phyloP scores from a whole-genome alignment of 2,888 invertebrate species.

The Orthonevra nobilis region DNA sequence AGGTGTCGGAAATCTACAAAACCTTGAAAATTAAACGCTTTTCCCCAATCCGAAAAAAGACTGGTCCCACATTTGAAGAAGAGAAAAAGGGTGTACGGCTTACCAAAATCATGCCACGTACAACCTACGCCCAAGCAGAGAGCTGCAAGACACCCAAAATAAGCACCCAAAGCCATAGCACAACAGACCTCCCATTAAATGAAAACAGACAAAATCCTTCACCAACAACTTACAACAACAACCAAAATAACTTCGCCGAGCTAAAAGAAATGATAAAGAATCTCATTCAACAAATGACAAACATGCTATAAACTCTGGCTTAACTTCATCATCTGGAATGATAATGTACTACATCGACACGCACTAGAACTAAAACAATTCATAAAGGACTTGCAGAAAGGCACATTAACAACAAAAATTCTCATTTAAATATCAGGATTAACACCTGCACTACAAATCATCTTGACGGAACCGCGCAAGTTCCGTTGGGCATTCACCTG shows the following conservation, averaged over 20 bases:
- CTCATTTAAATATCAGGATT: not conserved
- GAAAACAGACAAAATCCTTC: too few relatives aligned
- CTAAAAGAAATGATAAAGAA: conserved; percentile 1
- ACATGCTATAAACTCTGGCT: not conserved
- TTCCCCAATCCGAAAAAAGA: not conserved
- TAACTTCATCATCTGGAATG: not conserved
- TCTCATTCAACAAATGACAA: not conserved
- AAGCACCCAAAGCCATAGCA: not conserved
- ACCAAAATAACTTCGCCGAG: not conserved
- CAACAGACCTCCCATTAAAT: not conserved
- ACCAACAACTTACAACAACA: too few relatives aligned
- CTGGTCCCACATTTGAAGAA: not conserved
- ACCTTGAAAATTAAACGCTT: not conserved
- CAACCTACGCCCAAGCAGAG: not conserved
- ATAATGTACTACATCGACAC: conserved; percentile 1
- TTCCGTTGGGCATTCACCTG: too few relatives aligned
- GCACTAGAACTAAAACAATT: too few relatives aligned
- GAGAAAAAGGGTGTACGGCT: not conserved
- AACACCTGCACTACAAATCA: conserved; percentile 15
- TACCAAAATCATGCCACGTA: not conserved
- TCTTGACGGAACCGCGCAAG: conserved; percentile 5
- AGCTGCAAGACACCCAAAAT: not conserved
- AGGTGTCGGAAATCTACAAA: too few relatives aligned
- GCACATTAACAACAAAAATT: conserved; percentile 11
- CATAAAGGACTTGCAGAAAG: not conserved